Evolutionary conservation across 1,140 invertebrate genomes (phyloP).

Genomic region (Paramacrobiotus metropolitanus): DNA sequence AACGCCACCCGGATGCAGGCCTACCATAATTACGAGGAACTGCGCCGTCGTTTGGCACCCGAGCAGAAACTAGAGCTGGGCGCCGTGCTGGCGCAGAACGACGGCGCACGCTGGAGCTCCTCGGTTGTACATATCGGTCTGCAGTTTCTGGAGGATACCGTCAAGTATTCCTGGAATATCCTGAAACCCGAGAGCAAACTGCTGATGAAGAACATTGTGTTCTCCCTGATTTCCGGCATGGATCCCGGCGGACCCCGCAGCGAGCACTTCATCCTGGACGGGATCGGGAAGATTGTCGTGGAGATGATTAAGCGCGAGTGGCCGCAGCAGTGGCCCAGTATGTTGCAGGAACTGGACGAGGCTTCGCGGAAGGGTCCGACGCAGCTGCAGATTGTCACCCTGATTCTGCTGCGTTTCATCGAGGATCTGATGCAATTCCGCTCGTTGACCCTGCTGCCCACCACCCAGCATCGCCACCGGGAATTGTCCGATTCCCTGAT

Average conservation of each 20-base stretch:
- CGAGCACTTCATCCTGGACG: slow-evolving; percentile 42
- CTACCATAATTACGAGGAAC: background rate
- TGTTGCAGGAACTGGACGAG: slow-evolving; percentile 44
- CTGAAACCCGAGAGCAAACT: slow-evolving; percentile 59
- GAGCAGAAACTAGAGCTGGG: background rate
- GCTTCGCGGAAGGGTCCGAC: slow-evolving; percentile 36
- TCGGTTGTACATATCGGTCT: background rate
- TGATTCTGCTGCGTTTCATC: background rate
- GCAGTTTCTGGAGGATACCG: background rate
- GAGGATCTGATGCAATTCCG: slow-evolving; percentile 4
- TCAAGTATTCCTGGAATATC: slow-evolving; percentile 38
- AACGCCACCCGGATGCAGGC: background rate
- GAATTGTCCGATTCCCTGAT: background rate
- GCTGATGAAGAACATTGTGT: slow-evolving; percentile 39
- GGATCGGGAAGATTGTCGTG: slow-evolving; percentile 56
- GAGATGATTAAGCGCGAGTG: slow-evolving; percentile 85
- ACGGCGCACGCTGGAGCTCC: background rate
- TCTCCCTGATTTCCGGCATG: slow-evolving; percentile 15
- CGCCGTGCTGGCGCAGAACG: background rate
- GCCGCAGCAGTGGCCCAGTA: slow-evolving; percentile 76
- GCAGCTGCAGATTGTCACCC: slow-evolving; percentile 1
- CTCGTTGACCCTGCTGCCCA: no score
- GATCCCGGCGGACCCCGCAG: background rate
- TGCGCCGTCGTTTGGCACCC: background rate
- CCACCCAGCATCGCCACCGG: background rate